Base-by-base conservation (phyloP, 2,797 vertebrate genomes). In the Holocentrus rufus region DNA sequence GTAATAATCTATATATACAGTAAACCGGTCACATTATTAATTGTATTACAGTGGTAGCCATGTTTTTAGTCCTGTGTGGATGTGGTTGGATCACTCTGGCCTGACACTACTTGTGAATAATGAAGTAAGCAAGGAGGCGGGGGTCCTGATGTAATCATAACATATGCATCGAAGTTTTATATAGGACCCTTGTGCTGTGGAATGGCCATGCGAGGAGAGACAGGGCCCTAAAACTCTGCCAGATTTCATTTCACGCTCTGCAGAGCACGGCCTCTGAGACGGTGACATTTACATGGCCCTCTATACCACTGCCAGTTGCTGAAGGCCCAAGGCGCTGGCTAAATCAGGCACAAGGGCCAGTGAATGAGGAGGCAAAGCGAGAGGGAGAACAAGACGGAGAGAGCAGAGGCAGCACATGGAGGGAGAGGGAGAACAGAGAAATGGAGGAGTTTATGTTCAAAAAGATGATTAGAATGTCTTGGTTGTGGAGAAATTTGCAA, bases 221-320 rank as follows among this genome's bases (percentile, higher is more conserved):
- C 90, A 89, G 86, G 92, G 87, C 90, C 90, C 93, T 92, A 90
- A 92, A 95, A 95, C 93, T 94, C 92, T 96, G 96, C 93, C 94
- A 93, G 90, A 94, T 91, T 95, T 94, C 93, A 96, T 97, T 98
- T 97, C 95, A 94, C 92, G 95, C 95, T 96, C 93, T 54, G 83
- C 88, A 88, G 93, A 97, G 93, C 95, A 94, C 91, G 93, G 94
- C 92, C 90, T 93, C 92, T 44, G 82, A 93, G 93, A 94, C 85
- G 85, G 92, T 96, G 95, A 95, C 90, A 91, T 95, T 95, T 94
- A 93, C 92, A 92, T 93, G 89, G 91, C 86, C 84, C 86, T 86
- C 87, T 91, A 88, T 91, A 91, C 83, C 89, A 75, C 74, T 84
- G 91, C 93, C 92, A 93, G 85, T 92, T 88, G 89, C 92, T 91